A percentile compares a stretch with the other conserved stretches of the same genome.
phyloP scores from a whole-genome alignment of 2,888 invertebrate species.

The Salpingus planirostris region DNA sequence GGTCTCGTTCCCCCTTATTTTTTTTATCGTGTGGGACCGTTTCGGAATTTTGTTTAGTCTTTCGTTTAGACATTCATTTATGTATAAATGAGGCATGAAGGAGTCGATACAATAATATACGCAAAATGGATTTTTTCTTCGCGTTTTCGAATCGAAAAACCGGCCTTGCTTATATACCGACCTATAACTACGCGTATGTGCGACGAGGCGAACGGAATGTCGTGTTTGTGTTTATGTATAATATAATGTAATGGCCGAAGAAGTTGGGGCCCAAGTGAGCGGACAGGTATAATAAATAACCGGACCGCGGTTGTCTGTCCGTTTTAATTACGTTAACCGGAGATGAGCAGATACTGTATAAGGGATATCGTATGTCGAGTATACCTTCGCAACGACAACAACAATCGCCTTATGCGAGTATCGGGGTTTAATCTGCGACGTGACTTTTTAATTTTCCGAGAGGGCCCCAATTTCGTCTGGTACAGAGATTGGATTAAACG shows the following conservation, averaged over 20 bases:
- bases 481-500: conserved; percentile 15
- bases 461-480: conserved; percentile 11
- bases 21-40: no score
- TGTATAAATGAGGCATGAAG: no score
- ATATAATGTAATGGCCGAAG: conserved; percentile 13
- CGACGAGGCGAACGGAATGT: background rate
- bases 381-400: no score
- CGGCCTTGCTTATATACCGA: background rate
- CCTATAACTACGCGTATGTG: background rate
- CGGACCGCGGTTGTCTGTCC: conserved; percentile 35
- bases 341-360: conserved; percentile 37
- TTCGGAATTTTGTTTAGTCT: no score
- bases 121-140: no score
- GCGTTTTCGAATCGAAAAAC: no score
- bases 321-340: conserved; percentile 40
- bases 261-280: conserved; percentile 16
- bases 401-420: no score
- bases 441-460: no score
- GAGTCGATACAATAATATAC: no score
- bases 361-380: conserved; percentile 34
- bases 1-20: no score
- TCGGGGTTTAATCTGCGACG: no score
- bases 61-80: no score
- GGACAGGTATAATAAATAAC: conserved; percentile 35
- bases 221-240: conserved; percentile 6